phyloP scores from a whole-genome alignment of 2,797 vertebrate genomes.

The Fringilla coelebs region DNA sequence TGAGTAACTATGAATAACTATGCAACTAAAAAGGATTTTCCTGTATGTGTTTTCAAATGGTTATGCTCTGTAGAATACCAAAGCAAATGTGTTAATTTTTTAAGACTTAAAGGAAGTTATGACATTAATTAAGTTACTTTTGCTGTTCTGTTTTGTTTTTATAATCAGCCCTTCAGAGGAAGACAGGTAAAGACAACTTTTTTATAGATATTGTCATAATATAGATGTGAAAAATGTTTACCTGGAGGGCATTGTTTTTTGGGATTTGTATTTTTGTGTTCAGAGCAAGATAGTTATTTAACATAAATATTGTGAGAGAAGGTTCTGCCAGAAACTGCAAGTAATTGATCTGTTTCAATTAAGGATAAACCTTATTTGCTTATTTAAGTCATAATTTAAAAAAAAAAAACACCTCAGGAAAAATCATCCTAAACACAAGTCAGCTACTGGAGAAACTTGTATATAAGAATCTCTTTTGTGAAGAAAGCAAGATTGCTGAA shows the following conservation, averaged over 20 bases:
- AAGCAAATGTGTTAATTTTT: not conserved
- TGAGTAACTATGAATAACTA: not conserved
- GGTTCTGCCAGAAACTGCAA: not conserved
- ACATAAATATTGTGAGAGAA: not conserved
- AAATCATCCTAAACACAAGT: not conserved
- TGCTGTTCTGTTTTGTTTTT: slow-evolving; percentile 39
- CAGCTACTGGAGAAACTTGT: not conserved
- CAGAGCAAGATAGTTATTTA: not conserved
- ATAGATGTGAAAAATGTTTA: not conserved
- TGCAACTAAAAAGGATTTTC: not conserved
- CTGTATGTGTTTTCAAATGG: not conserved
- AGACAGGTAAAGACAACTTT: slow-evolving; percentile 78
- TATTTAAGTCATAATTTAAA: not conserved
- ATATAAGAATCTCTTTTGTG: not conserved
- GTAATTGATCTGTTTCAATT: not conserved
- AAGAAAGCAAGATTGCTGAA: not conserved
- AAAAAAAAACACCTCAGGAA: not conserved
- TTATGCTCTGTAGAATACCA: not conserved
- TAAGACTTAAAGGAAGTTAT: not conserved
- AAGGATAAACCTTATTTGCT: not conserved
- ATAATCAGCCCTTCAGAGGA: slow-evolving; percentile 80
- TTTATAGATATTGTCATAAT: not conserved
- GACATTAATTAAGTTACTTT: not conserved
- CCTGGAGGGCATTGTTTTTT: not conserved
- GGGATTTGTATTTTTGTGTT: not conserved